phyloP scores from a whole-genome alignment of 2,113 vertebrate species.

The Hystrix brachyura region DNA sequence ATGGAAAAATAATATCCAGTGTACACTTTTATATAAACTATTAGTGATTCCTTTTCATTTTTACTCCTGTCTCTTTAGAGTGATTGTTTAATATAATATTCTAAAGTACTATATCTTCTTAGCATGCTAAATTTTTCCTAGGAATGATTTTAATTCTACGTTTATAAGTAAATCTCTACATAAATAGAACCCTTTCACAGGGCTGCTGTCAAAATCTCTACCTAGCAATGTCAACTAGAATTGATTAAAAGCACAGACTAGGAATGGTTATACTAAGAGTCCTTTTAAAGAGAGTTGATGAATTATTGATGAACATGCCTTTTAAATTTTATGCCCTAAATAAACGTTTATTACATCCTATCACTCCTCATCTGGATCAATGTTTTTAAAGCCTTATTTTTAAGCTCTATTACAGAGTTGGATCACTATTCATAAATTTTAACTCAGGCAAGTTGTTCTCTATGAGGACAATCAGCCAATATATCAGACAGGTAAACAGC shows the following conservation, averaged over 20 bases:
- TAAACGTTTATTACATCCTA: slow-evolving; percentile 60
- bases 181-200: neutral
- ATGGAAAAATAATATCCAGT: neutral
- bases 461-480: slow-evolving; percentile 9
- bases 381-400: slow-evolving; percentile 62
- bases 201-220: slow-evolving; percentile 24
- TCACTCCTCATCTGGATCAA: slow-evolving; percentile 40
- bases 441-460: slow-evolving; percentile 19
- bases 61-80: neutral
- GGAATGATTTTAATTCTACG: slow-evolving; percentile 34
- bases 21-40: neutral
- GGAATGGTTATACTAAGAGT: neutral
- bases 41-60: neutral
- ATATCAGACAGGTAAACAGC: slow-evolving; percentile 23
- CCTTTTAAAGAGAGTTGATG: slow-evolving; percentile 47
- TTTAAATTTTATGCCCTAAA: slow-evolving; percentile 66
- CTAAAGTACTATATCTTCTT: neutral
- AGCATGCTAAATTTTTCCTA: neutral
- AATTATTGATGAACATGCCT: slow-evolving; percentile 66
- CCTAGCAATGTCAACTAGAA: neutral
- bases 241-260: slow-evolving; percentile 15
- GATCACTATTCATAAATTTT: slow-evolving; percentile 58
- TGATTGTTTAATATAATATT: neutral
- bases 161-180: slow-evolving; percentile 19
- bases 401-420: slow-evolving; percentile 39